Evolutionary conservation across 2,797 vertebrate species (phyloP), one percentile per base, ranked within the genome.

Genomic region (Gallirallus australis): DNA sequence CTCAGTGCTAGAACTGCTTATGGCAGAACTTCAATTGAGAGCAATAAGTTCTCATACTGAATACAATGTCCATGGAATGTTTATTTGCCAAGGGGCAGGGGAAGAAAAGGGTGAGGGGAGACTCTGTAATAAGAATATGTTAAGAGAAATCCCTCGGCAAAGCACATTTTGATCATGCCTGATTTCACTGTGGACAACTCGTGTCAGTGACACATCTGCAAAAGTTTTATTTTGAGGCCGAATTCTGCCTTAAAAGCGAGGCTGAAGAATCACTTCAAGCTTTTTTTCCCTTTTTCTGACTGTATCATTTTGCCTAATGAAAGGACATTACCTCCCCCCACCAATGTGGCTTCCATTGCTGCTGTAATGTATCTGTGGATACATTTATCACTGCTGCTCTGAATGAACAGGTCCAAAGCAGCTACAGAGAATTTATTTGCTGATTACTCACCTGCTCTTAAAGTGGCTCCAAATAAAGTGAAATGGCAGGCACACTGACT

Each of bases 381-480:
- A 59, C 47, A 33, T 90, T 45, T 93, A 77, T 90, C 81, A 28
- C 76, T 85, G 84, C 39, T 66, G 42, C 42, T 84, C 75, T 94
- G 64, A 94, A 82, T 86, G 87, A 92, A 63, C 45, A 83, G n/a
- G 82, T 89, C 64, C 66, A 89, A 73, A 84, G 64, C 47, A 95
- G 64, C 66, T 80, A 57, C 28, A 19, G 61, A 56, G 40, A 73
- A 70, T 95, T 88, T 79, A 83, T 94, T 82, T 94, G 63, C 48
- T 92, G 82, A 80, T 94, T 95, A 90, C 31, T 95, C 83, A 93
- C 70, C 81, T 96, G 63, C 86, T 91, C 90, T 95, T 92, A 90
- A 89, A 79, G 56, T 31, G 33, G 21, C 86, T 95, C 70, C 83
- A 93, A 82, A 86, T 80, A 70, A 90, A 91, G 30, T 91, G 78